These are phyloP conservation scores for Perodicticus potto DNA, from an alignment of 2,797 vertebrate species.

Conservation along the genomic window DNA sequence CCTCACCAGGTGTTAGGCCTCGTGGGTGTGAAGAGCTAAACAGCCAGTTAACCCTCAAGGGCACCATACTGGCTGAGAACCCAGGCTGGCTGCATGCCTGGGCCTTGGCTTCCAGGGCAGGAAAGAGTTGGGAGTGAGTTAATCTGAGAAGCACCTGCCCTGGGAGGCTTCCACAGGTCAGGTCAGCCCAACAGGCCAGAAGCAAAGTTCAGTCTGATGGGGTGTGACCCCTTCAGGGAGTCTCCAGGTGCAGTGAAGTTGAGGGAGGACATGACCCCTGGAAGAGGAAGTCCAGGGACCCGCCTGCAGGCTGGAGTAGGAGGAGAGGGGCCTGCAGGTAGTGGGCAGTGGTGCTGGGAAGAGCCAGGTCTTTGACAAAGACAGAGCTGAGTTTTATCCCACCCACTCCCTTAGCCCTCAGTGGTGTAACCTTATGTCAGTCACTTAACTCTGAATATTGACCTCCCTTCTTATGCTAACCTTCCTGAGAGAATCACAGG, in stretches of 20 bases:
- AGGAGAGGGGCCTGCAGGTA: background rate
- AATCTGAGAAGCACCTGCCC: background rate
- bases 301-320: too few species aligned
- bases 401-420: background rate
- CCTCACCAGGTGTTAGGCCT: background rate
- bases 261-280: background rate
- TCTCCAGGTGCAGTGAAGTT: too few species aligned
- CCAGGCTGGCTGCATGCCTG: rapidly evolving
- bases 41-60: background rate
- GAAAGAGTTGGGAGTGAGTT: background rate
- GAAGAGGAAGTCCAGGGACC: background rate
- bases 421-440: background rate
- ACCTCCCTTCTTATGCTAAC: background rate
- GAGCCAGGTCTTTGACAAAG: background rate
- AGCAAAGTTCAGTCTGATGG: background rate
- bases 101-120: background rate
- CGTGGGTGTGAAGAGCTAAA: background rate
- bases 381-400: background rate
- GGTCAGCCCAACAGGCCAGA: background rate
- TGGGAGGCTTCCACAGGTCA: background rate
- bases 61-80: background rate
- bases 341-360: background rate
- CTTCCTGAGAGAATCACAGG: background rate
- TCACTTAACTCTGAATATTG: background rate
- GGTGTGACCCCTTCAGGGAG: background rate